Evolutionary conservation across 2,797 vertebrate genomes (phyloP), one percentile per base, ranked within the genome.

Genomic region (Lepus townsendii): DNA sequence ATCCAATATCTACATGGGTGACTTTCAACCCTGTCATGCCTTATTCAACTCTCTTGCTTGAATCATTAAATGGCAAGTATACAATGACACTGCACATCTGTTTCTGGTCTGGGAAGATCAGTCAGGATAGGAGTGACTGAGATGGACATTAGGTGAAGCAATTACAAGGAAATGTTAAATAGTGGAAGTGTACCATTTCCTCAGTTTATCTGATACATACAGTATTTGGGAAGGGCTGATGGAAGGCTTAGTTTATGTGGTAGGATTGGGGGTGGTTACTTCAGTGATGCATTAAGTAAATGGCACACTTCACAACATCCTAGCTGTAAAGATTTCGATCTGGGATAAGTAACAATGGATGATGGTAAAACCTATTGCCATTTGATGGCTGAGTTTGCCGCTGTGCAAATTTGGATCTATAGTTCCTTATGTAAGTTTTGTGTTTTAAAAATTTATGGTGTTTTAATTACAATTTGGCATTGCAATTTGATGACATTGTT

Each of bases 81-180:
- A 88, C 92, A 94, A 75, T 96, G 96, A 95, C 94, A 90, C 13
- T 79, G 75, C 95, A 96, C 97, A 97, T 97, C 97, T 97, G 96
- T 96, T 97, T 97, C 87, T 96, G 89, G 77, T 91, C 93, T 93
- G 57, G 90, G 72, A 96, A 97, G 93, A 96, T 92, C 96, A 79
- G 90, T 91, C 19, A 96, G 83, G 94, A 96, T 7, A 72, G 63
- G 87, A 79, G 95, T 96, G 96, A 96, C 88, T 95, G 95, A 96
- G 93, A 91, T 91, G 86, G 91, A 76, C 62, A 86, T 96, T 96
- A 96, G 94, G 92, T 96, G 95, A 97, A 96, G 84, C 87, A 96
- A 96, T 97, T 97, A 97, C 92, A 95, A 94, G 95, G 96, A 96
- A 97, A 96, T 71, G 89, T 96, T 96, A 97, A 93, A 95, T 96